Base-by-base conservation (phyloP, 2,113 vertebrate species). In the Sciurus niger region DNA sequence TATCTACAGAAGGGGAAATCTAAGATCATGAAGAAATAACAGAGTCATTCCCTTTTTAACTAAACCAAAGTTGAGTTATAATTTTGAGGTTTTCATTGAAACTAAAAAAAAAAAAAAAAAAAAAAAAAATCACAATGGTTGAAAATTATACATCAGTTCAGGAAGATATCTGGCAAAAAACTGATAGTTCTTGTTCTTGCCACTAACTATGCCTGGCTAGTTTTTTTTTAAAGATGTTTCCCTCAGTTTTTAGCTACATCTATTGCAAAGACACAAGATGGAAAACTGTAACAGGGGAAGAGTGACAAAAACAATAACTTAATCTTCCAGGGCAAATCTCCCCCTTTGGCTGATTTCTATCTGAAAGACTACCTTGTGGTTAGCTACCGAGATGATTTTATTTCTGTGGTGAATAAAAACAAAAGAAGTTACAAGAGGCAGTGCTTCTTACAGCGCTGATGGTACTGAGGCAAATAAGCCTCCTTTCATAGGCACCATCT, bases 81-180 rank as follows among this genome's bases (percentile, higher is more conserved):
- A 92, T 84, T 85, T 13, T 74, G 70, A 96, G n/a, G 28, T 82
- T 95, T 95, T 95, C 43, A 37, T 89, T 43, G 77, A 89, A 94
- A 84, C 72, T 84, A 34, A 55, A 93, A 46, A 46, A 53, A 85
- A 94, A 78, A 55, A 93, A 46, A 46, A 53, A 85, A 94, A 78
- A 22, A 53, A 84, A 53, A 89, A 70, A 40, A 30, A 60, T 8
- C 24, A 70, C 5, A 82, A 46, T 83, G 60, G 32, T n/a, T 77
- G 46, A 91, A 89, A 83, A 90, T 83, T 73, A 93, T 46, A 84
- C 3, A 91, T 4, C 48, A 83, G 8, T 40, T 24, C 14, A 91
- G 34, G 37, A 94, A 85, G 58, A 9, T 20, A 96, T 43, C 0
- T 80, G 76, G 82, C 37, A 82, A 93, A 40, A 95, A 60, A 37